Percentiles rank a stretch among this genome's conserved stretches.
These are phyloP conservation scores for Colinus virginianus DNA, from an alignment of 2,113 vertebrate species.

Conservation along the genomic window DNA sequence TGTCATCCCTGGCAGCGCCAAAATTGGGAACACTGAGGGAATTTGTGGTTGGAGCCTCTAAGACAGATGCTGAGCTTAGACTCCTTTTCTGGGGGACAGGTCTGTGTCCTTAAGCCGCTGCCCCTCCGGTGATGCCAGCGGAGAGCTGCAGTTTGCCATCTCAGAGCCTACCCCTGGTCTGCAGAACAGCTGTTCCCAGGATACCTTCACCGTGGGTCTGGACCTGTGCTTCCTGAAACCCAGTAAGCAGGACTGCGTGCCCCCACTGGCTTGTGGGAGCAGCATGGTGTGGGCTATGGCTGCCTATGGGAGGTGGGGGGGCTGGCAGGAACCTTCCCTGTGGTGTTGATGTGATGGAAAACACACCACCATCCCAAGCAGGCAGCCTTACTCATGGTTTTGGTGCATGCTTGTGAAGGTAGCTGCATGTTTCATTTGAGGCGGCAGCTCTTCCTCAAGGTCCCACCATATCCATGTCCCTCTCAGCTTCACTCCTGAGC, in stretches of 20 bases:
- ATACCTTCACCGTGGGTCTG: background rate
- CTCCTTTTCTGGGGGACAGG: background rate
- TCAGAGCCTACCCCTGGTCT: background rate
- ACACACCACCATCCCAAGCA: background rate
- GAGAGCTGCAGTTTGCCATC: background rate
- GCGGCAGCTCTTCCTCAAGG: background rate
- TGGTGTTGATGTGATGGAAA: background rate
- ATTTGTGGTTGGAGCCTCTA: background rate
- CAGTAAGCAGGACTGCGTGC: background rate
- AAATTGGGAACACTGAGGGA: background rate
- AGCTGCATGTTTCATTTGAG: background rate
- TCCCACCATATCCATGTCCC: background rate
- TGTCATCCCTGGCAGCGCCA: background rate
- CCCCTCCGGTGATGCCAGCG: background rate
- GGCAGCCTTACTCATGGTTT: background rate
- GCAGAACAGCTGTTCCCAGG: slow-evolving; percentile 33
- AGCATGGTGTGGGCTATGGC: background rate
- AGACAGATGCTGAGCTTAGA: background rate
- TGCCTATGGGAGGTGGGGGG: background rate
- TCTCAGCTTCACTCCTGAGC: background rate
- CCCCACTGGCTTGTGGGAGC: background rate
- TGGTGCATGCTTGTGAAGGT: background rate
- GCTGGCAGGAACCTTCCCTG: background rate
- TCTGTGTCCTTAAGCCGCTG: slow-evolving; percentile 1
- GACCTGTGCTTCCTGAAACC: slow-evolving; percentile 32